Percentiles rank a stretch among this genome's conserved stretches.
phyloP scores from a whole-genome alignment of 2,113 vertebrate species.

The Lanius ludovicianus region DNA sequence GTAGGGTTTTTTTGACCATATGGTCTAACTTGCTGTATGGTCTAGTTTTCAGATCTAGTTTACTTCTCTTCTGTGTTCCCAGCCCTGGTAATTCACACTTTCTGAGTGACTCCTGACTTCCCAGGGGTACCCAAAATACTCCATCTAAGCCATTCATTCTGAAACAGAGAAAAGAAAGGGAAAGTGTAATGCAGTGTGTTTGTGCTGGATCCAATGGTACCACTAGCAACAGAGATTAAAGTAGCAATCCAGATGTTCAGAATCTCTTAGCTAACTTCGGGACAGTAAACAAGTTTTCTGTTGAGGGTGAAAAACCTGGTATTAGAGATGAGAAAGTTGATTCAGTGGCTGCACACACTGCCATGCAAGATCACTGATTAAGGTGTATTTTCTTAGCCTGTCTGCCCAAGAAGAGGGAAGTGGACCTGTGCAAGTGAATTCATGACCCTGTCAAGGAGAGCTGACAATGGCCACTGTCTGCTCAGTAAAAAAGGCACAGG shows the following conservation, averaged over 20 bases:
- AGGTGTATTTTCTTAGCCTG: background rate
- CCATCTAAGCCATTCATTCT: background rate
- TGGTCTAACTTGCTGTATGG: background rate
- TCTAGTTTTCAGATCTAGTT: background rate
- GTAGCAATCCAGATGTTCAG: background rate
- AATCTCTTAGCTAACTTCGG: background rate
- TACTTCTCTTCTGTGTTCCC: background rate
- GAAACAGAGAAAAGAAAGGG: background rate
- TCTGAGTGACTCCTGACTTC: background rate
- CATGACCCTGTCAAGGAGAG: background rate
- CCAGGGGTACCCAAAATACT: background rate
- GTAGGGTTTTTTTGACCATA: background rate
- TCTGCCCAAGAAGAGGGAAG: background rate
- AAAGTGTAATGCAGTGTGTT: background rate
- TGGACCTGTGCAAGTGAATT: background rate
- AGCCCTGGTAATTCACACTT: background rate
- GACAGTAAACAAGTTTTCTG: background rate
- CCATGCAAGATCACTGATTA: background rate
- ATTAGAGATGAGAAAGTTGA: background rate
- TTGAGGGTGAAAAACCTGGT: background rate
- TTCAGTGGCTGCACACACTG: background rate
- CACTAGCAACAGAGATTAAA: background rate
- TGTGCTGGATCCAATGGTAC: background rate
- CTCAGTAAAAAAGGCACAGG: background rate
- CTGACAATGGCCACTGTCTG: background rate